Evolutionary conservation across 2,797 vertebrate species (phyloP).

Genomic region (Falco concolor): DNA sequence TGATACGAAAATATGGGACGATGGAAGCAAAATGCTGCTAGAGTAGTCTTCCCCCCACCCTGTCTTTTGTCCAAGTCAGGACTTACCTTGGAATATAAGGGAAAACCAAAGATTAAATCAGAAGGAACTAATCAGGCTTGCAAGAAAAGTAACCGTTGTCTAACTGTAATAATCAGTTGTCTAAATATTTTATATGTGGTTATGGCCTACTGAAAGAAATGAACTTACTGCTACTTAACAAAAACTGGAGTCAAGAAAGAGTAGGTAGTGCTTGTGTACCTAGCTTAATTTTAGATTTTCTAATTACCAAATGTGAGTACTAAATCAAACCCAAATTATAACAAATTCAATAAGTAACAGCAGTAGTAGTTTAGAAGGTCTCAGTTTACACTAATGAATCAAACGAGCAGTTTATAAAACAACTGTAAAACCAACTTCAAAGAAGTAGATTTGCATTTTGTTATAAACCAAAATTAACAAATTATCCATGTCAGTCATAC

Average conservation of each 20-base stretch:
- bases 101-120: neutral
- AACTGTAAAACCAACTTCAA: neutral
- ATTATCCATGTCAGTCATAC: neutral
- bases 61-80: neutral
- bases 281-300: neutral
- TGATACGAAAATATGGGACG: neutral
- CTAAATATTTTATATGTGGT: neutral
- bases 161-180: neutral
- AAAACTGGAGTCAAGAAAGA: neutral
- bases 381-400: neutral
- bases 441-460: neutral
- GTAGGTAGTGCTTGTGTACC: neutral
- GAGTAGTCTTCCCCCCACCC: accelerated
- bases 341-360: neutral
- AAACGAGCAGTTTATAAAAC: neutral
- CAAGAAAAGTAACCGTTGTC: neutral
- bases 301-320: neutral
- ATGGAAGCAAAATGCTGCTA: neutral
- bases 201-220: neutral
- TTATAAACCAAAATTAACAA: neutral
- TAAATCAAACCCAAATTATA: neutral
- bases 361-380: neutral
- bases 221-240: neutral
- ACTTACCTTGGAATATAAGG: neutral
- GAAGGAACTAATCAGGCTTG: neutral